Evolutionary conservation across 2,113 vertebrate species (phyloP), one percentile per base, ranked within the genome.

Genomic region (Pica pica): DNA sequence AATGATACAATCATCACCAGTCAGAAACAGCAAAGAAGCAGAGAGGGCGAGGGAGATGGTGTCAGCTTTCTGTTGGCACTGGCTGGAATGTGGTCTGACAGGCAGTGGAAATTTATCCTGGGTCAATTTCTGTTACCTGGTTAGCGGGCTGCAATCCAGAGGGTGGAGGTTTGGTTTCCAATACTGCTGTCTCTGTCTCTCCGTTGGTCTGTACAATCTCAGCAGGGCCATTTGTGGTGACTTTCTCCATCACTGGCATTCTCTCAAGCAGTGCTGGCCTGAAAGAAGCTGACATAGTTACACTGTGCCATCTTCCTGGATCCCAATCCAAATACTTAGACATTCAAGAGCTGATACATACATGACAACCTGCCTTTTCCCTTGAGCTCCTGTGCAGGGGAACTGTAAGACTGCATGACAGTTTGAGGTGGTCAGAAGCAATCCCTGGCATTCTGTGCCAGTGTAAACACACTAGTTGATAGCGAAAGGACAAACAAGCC

Each of bases 201-300:
- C 99, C 99, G 16, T 99, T 99, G 96, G 99, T 99, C 97, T 99
- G 99, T 37, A 98, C 98, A 90, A 99, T 98, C 93, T 99, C 99
- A 90, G 99, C 98, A 83, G 99, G 99, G 76, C 99, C 99, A 90
- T 99, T 99, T 55, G 98, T 97, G 74, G 99, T 98, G 4, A 98
- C 97, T 96, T 99, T 99, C 97, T 99, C 99, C 99, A 99, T 99
- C 49, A 99, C 98, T 64, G 99, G 99, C 99, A 99, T 99, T 97
- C 99, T 98, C 95, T 99, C 99, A 79, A 99, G 98, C 67, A 99
- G 98, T 89, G 99, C 99, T 93, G 99, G 98, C 98, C 99, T 98
- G 88, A 74, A 98, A 98, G 94, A 96, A 96, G 93, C 94, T 98
- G 93, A 97, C 94, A 94, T 93, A 80, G 95, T 97, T 95, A 97